Evolutionary conservation across 2,113 vertebrate genomes (phyloP).

Genomic region (Nothoprocta perdicaria): DNA sequence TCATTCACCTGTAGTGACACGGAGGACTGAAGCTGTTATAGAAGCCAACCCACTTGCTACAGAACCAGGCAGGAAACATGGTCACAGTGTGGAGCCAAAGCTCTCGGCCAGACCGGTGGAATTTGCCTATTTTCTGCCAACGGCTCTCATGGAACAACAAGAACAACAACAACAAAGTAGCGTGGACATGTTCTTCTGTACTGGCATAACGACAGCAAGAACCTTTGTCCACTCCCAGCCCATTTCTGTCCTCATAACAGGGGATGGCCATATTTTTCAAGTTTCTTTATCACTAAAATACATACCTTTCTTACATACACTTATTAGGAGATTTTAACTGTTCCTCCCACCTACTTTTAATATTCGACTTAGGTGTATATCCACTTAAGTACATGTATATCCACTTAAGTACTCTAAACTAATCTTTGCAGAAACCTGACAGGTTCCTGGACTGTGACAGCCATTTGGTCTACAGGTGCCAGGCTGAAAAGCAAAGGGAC

Average conservation of each 20-base stretch:
- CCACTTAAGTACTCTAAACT: background rate
- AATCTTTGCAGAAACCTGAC: background rate
- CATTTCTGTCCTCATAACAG: background rate
- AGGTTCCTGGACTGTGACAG: background rate
- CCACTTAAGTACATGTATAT: background rate
- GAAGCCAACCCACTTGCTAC: background rate
- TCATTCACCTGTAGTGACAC: constrained; percentile 14
- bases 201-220: background rate
- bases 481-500: background rate
- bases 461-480: background rate
- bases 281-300: background rate
- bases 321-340: background rate
- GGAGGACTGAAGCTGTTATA: background rate
- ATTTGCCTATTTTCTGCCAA: constrained; percentile 56
- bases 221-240: background rate
- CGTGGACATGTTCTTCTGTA: background rate
- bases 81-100: constrained; percentile 14
- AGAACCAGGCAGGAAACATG: constrained; percentile 44
- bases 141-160: constrained; percentile 32
- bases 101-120: constrained; percentile 25
- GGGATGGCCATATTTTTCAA: background rate
- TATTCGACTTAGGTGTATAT: background rate
- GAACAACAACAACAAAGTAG: background rate
- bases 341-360: background rate
- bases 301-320: background rate